Base-by-base conservation (phyloP, 2,888 invertebrate genomes). In the Cancer borealis region DNA sequence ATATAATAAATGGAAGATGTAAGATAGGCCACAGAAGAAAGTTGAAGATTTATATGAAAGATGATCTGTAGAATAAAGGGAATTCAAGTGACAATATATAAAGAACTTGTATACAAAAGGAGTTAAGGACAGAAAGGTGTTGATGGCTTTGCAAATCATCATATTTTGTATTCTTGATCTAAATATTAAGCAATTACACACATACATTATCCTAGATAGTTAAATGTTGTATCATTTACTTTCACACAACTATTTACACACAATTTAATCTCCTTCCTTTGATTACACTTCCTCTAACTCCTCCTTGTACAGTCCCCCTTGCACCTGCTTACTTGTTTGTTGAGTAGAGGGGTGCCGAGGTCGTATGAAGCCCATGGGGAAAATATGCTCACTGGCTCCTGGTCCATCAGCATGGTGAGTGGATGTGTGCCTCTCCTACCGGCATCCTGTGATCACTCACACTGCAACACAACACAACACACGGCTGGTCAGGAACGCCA, bases 371-470 rank as follows among this genome's bases (percentile, higher is more conserved):
- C 94, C 94, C 94, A 94, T 94, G 94, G 94, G 92, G 92, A 92
- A 54, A 94, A 94, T 94, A 94, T 92, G 92, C 94, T 94, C 94
- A 94, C 94, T 92, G 94, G 94, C 94, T 94, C 94, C 84, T 94
- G 94, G 94, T 94, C 94, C 94, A 94, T 94, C 94, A 94, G 94
- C 94, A 94, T 94, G 92, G 92, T 92, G 94, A 94, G 90, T 88
- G 92, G 21, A 46, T 94, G 54, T 94, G 94, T 94, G 92, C 92
- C 92, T 87, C 87, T 91, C 94, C 94, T 92, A 88, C 92, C 92
- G 94, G 94, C 94, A 94, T 94, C 94, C 94, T 94, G 94, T 94
- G 94, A 73, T 92, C 94, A 94, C 94, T 94, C 92, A 66, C 73
- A 66, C 79, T 92, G 92, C 21, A 92, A 87, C 8, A 73, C 26